Evolutionary conservation across 2,797 vertebrate species (phyloP), one percentile per base, ranked within the genome.

Genomic region (Myripristis murdjan): DNA sequence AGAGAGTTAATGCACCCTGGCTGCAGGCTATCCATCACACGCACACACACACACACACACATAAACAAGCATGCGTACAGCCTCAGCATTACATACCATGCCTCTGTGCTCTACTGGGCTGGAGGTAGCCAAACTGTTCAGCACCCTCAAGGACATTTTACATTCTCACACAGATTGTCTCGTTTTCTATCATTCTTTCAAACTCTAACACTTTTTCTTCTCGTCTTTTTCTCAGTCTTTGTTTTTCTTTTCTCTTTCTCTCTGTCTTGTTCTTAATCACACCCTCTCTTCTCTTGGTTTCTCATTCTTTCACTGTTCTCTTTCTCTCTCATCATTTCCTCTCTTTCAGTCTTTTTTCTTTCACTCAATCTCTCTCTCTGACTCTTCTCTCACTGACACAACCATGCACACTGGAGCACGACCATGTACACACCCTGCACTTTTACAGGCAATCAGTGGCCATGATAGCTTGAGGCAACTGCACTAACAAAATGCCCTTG

Each of bases 1-100:
- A 87, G 81, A 83, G 84, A 89, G 85, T 92, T 90, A 94, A 94
- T 92, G 85, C 62, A 33, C 68, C 67, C 69, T 64, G 76, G 73
- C 90, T 79, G 64, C 77, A 73, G 79, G 81, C 87, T 73, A 91
- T 94, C 83, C 78, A 89, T 93, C 93, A 91, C 83, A 64, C 75
- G 85, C 62, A 62, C 82, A 72, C 70, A 74, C 56, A 67, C 39
- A 66, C 14, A 73, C 70, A 63, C 49, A 76, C 53, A 44, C 47
- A 65, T 62, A 67, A 54, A 43, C 62, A 46, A 24, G 12, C 24
- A 53, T 16, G 18, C 47, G 48, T 16, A 57, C 24, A 9, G 33
- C 33, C 35, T 35, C 33, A 9, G 33, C 8, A 35, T 35, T 35
- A 35, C 33, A 55, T 18, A 49, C 35, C n/a, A 18, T 3, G 16